Base-by-base conservation (phyloP, 2,797 vertebrate genomes). In the Malacoraja senta region DNA sequence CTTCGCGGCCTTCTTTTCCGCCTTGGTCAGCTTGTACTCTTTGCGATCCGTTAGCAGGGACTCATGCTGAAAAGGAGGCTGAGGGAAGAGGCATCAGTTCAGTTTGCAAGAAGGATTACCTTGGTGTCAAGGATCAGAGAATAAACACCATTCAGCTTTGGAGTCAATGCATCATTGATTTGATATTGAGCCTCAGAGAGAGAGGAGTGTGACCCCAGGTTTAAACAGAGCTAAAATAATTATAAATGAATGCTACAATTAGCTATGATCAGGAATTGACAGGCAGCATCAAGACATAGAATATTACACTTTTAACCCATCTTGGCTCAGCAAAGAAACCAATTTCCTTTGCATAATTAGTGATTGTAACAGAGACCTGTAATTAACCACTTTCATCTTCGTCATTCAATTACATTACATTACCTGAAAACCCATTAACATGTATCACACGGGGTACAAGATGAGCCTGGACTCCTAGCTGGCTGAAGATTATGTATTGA, bases 1-100 rank as follows among this genome's bases (percentile, higher is more conserved):
- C 96, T 99, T 99, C 88, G 99, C 99, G 8, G 98, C 99, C 95
- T 98, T 98, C 96, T 99, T 99, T 97, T 99, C 99, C 74, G 99
- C 98, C 97, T 98, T 98, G 94, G 99, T 99, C 94, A 99, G 96
- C 96, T 99, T 99, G n/a, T 98, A 97, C 94, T 99, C 99, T 95
- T 99, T 99, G 81, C 98, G 97, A 95, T 99, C 99, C 95, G 99
- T 97, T 93, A 99, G 96, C 95, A 99, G 96, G 93, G 98, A 99
- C 95, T 99, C 99, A 0, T 99, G 99, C 94, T 99, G 98, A 95
- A 99, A 99, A 95, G 99, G 99, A 96, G 97, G 97, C 99, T 99
- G 94, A 93, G 58, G 61, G 29, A 91, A 90, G 72, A 90, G 26
- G 24, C 24, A 32, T 17, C 15, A 19, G 58, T 86, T 65, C 63